Evolutionary conservation across 1,140 invertebrate species (phyloP).

Genomic region (Tachypleus tridentatus): DNA sequence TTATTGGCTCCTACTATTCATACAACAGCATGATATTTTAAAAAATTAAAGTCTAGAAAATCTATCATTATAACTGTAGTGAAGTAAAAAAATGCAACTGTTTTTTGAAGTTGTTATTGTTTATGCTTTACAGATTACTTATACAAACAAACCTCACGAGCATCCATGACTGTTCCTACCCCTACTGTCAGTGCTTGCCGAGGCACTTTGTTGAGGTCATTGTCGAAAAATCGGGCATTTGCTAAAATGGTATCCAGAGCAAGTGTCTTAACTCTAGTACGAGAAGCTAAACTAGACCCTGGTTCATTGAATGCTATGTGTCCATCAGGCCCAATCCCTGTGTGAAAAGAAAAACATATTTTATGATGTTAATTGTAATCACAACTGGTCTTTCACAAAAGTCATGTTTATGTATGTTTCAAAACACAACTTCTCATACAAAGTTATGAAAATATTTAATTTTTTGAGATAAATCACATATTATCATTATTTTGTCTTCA

Average conservation of each 20-base stretch:
- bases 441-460: no score
- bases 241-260: slow-evolving; percentile 92
- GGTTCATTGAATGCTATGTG: slow-evolving; percentile 99
- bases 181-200: slow-evolving; percentile 92
- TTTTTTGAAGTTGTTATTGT: not conserved
- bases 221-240: slow-evolving; percentile 93
- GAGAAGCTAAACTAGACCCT: slow-evolving; percentile 71
- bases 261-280: slow-evolving; percentile 91
- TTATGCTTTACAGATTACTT: not conserved
- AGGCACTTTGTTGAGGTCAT: slow-evolving; percentile 84
- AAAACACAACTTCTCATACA: no score
- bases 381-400: no score
- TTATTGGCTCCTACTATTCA: no score
- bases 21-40: no score
- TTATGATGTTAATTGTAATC: no score
- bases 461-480: no score
- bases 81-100: not conserved
- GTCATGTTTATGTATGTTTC: no score
- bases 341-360: slow-evolving; percentile 12
- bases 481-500: no score
- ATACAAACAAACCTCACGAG: slow-evolving; percentile 59
- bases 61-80: no score
- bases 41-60: no score
- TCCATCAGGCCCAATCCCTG: slow-evolving; percentile 94
- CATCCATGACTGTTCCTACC: slow-evolving; percentile 98